These are phyloP conservation scores for Coremacera marginata DNA, from an alignment of 2,888 invertebrate genomes.

Conservation along the genomic window DNA sequence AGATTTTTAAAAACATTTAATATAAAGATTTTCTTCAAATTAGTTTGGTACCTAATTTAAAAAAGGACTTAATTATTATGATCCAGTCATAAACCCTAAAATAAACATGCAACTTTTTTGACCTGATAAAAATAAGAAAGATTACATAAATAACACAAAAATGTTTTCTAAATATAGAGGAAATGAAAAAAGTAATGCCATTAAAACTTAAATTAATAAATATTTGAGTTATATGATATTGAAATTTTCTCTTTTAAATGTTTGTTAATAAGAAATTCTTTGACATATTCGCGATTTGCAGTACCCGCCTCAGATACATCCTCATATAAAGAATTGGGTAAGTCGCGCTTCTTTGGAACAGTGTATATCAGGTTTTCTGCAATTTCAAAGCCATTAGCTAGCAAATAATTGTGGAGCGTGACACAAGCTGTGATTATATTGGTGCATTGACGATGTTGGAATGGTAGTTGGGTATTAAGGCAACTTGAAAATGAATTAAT, in stretches of 20 bases:
- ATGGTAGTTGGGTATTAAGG: not conserved
- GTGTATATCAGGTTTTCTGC: not conserved
- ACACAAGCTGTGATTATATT: slow-evolving; percentile 20
- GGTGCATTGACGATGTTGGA: not conserved
- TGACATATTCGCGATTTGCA: not conserved
- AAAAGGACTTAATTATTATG: too few species aligned
- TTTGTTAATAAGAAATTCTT: not conserved
- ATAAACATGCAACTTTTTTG: too few species aligned
- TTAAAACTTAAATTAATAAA: too few species aligned
- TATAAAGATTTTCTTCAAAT: too few species aligned
- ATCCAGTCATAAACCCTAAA: too few species aligned
- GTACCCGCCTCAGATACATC: not conserved
- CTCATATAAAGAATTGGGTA: not conserved
- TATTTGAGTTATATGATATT: slow-evolving; percentile 5
- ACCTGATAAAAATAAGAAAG: too few species aligned
- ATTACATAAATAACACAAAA: too few species aligned
- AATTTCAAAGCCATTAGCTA: not conserved
- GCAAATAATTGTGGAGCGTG: slow-evolving; percentile 21
- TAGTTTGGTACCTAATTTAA: too few species aligned
- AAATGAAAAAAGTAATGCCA: too few species aligned
- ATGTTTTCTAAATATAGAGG: too few species aligned
- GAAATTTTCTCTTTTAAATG: slow-evolving; percentile 7
- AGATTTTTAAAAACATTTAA: too few species aligned
- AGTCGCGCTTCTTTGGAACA: slow-evolving; percentile 1
- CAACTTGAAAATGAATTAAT: not conserved